Conservation (phyloP, 1,140 invertebrate species). For the Holotrichia oblita region DNA sequence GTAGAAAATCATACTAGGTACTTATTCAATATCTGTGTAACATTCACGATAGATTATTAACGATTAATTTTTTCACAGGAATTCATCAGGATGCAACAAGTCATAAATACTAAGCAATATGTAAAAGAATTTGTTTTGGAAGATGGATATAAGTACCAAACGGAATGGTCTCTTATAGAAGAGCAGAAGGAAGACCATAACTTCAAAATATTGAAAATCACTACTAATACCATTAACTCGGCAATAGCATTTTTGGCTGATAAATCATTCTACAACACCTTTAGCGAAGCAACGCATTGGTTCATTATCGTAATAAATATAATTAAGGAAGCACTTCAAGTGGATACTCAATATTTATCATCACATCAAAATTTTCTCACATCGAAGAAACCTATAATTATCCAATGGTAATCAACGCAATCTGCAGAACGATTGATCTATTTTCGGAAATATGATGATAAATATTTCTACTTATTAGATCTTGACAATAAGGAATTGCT, state of each 20-base stretch:
- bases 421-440: background rate
- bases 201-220: conserved; percentile 19
- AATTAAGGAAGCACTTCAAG: background rate
- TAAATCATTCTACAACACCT: background rate
- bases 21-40: no score
- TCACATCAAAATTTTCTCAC: background rate
- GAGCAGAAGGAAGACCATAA: background rate
- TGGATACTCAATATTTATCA: background rate
- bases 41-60: no score
- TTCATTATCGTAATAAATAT: background rate
- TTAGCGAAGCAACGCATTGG: background rate
- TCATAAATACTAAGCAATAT: background rate
- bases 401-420: background rate
- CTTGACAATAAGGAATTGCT: background rate
- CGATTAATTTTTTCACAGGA: no score
- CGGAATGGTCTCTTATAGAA: background rate
- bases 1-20: no score
- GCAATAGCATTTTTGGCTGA: background rate
- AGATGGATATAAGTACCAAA: background rate
- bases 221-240: background rate
- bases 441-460: background rate
- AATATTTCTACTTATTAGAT: background rate
- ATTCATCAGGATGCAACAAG: no score
- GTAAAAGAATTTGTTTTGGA: background rate
- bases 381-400: background rate